Base-by-base conservation (phyloP, 2,797 vertebrate species). In the Antrozous pallidus region DNA sequence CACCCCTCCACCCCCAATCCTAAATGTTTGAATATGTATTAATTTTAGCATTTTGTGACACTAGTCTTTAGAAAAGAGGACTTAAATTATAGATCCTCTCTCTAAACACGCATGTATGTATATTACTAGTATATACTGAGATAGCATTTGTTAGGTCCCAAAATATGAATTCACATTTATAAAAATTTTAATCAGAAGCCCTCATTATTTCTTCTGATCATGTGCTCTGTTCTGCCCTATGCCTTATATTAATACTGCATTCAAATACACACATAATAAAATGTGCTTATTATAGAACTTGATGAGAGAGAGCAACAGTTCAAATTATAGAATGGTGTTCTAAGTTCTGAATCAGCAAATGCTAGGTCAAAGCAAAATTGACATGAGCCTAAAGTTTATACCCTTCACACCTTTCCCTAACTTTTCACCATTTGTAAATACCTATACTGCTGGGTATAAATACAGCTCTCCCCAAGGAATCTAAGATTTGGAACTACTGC, bases 401-500 rank as follows among this genome's bases (percentile, higher is more conserved):
- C 16, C 1, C 31, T 28, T 81, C 74, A 24, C 17, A 24, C 22
- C 0, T 0, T 65, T 0, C 1, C 17, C 42, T 80, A 70, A 38
- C 0, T 0, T 51, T 94, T 80, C 7, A 65, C 67, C 20, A 11
- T 2, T 36, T 90, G 6, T 51, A 89, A 97, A 49, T 4, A 61
- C 22, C 73, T 51, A 18, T 0, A 33, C 2, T 28, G 10, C 9
- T 85, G 78, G 93, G 9, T 42, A 74, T 16, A 67, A 80, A 31
- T 8, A 0, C 13, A 74, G 47, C 26, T 86, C 61, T 95, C 40
- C 90, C 51, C n/a, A 26, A 36, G 77, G 77, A 42, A 7, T 31
- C 54, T 95, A 61, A 49, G 4, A 33, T 69, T 94, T 83, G 73
- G 67, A 90, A 71, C 17, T 95, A 38, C 73, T 93, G 54, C 61